A percentile compares a stretch with the other conserved stretches of the same genome.
phyloP scores from a whole-genome alignment of 2,797 vertebrate species.

The Scomberomorus guttatus region DNA sequence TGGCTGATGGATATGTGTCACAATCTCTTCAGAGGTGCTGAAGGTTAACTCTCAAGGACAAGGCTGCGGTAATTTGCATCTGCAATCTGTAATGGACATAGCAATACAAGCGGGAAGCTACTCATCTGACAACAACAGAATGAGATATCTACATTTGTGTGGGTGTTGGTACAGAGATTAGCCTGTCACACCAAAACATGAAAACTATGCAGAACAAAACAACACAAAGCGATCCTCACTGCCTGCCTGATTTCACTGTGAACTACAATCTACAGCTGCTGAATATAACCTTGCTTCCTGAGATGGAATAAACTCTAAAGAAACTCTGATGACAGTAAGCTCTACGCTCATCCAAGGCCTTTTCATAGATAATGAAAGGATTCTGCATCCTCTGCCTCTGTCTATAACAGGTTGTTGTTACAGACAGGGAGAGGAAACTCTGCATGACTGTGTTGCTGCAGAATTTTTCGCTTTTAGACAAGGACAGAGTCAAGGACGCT shows the following conservation, averaged over 20 bases:
- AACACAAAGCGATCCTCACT: neutral
- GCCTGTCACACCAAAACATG: slow-evolving; percentile 28
- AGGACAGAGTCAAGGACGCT: slow-evolving; percentile 78
- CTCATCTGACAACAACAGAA: neutral
- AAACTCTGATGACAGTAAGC: slow-evolving; percentile 11
- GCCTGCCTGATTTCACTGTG: neutral
- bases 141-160: slow-evolving; percentile 38
- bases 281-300: neutral
- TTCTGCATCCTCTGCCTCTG: slow-evolving; percentile 17
- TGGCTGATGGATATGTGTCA: slow-evolving; percentile 54
- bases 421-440: slow-evolving; percentile 18
- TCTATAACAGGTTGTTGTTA: slow-evolving; percentile 46
- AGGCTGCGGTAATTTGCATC: slow-evolving; percentile 46
- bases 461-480: slow-evolving; percentile 51
- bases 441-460: slow-evolving; percentile 27
- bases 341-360: slow-evolving; percentile 2
- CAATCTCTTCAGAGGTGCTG: slow-evolving; percentile 28
- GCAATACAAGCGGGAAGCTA: slow-evolving; percentile 16
- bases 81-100: slow-evolving; percentile 27
- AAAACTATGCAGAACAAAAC: slow-evolving; percentile 11
- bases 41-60: slow-evolving; percentile 69
- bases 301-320: slow-evolving; percentile 26
- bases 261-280: neutral
- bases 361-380: slow-evolving; percentile 45
- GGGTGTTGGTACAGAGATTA: slow-evolving; percentile 44